Percentiles rank a stretch among this genome's conserved stretches.
These are phyloP conservation scores for Butorides virescens DNA, from an alignment of 2,113 vertebrate genomes.

Conservation along the genomic window DNA sequence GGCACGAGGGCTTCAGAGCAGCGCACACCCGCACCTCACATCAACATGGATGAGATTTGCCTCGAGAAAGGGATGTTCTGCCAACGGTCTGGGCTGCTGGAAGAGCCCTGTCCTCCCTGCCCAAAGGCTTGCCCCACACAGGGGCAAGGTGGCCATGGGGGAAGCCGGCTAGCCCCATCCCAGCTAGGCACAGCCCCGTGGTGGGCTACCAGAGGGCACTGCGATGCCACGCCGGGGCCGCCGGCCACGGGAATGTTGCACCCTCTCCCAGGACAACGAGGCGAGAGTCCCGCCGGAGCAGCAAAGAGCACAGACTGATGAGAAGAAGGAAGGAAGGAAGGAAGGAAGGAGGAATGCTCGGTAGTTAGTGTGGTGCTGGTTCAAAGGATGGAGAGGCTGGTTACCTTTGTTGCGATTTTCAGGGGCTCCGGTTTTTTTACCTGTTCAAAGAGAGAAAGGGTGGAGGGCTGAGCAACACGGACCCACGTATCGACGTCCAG, in stretches of 20 bases:
- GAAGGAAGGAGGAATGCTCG: constrained; percentile 75
- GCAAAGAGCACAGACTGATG: constrained; percentile 79
- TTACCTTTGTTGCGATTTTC: constrained; percentile 99
- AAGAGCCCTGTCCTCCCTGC: not conserved
- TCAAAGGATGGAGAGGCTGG: constrained; percentile 81
- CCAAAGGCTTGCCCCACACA: not conserved
- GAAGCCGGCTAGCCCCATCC: not conserved
- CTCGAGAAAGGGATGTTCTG: not conserved
- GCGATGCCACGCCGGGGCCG: rapidly evolving
- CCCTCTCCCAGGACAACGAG: constrained; percentile 86
- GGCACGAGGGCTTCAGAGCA: not conserved
- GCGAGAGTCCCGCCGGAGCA: constrained; percentile 77
- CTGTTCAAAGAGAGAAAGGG: constrained; percentile 93
- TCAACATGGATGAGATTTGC: rapidly evolving
- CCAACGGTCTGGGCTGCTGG: not conserved
- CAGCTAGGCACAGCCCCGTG: rapidly evolving
- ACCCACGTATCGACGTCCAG: not conserved
- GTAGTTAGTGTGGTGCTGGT: constrained; percentile 82
- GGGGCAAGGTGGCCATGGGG: rapidly evolving
- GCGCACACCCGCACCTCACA: rapidly evolving
- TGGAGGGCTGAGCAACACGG: constrained; percentile 60
- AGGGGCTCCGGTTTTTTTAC: constrained; percentile 99
- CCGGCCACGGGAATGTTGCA: constrained; percentile 73
- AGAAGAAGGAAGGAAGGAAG: constrained; percentile 69
- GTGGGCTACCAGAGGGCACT: not conserved